Percentiles rank a stretch among this genome's conserved stretches.
These are phyloP conservation scores for Tethya wilhelma DNA, from an alignment of 37 sponge, comb jelly and placozoan genomes.

Conservation along the genomic window DNA sequence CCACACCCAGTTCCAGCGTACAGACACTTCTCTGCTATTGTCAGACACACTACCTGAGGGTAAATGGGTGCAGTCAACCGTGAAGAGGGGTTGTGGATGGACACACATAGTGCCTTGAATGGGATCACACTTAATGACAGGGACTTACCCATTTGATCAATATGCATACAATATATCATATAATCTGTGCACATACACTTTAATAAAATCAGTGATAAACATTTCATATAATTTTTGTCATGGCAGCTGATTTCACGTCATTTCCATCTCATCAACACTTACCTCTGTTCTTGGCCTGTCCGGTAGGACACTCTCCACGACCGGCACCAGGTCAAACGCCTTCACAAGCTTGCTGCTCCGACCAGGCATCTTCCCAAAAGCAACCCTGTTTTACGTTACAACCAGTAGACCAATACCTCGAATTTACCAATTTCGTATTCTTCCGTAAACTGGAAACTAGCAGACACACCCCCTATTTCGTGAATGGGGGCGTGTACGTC, in stretches of 20 bases:
- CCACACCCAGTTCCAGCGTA: slow-evolving; percentile 75
- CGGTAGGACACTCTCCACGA: slow-evolving; percentile 65
- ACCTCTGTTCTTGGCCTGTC: slow-evolving; percentile 79
- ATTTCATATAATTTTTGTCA: neutral
- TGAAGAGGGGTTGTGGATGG: neutral
- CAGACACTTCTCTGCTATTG: slow-evolving; percentile 30
- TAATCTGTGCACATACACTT: too few relatives aligned
- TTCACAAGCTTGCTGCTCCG: slow-evolving; percentile 20
- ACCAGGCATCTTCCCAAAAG: slow-evolving; percentile 29
- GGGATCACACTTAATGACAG: neutral
- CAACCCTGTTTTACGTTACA: too few relatives aligned
- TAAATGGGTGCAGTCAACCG: neutral
- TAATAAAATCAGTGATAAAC: too few relatives aligned
- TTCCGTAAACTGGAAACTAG: too few relatives aligned
- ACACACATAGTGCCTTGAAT: neutral
- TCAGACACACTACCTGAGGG: slow-evolving; percentile 67
- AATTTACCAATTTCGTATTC: too few relatives aligned
- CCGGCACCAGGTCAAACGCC: slow-evolving; percentile 77
- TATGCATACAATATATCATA: too few relatives aligned
- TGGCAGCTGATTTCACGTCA: too few relatives aligned
- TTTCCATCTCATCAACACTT: too few relatives aligned
- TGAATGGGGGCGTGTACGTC: too few relatives aligned
- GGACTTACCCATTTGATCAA: too few relatives aligned
- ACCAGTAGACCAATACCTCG: too few relatives aligned
- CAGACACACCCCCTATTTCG: too few relatives aligned